Evolutionary conservation across 2,113 vertebrate genomes (phyloP).

Genomic region (Pipra filicauda): DNA sequence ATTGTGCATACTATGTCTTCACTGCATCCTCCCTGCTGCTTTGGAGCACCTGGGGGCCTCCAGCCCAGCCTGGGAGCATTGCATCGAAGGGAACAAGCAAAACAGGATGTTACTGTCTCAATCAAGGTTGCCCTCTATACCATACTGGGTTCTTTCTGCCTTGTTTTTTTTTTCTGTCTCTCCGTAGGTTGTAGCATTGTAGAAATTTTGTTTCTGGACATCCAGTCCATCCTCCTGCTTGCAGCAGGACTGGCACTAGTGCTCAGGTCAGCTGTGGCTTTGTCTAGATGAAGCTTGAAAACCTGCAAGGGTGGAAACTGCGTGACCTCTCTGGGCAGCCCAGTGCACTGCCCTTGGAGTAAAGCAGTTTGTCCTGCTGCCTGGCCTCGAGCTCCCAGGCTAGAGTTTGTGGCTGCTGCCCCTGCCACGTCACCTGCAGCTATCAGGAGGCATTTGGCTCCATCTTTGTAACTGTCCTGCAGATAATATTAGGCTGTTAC

Average conservation of each 20-base stretch:
- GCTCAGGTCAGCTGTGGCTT: background rate
- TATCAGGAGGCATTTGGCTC: background rate
- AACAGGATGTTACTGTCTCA: accelerated
- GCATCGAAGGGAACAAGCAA: background rate
- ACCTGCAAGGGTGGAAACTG: background rate
- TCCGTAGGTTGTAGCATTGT: background rate
- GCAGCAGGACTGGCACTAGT: background rate
- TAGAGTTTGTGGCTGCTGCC: background rate
- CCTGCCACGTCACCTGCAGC: background rate
- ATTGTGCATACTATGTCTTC: accelerated
- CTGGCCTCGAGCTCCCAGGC: background rate
- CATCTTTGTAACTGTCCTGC: background rate
- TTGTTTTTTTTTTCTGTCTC: background rate
- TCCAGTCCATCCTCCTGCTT: background rate
- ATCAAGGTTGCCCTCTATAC: background rate
- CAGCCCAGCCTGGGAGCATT: background rate
- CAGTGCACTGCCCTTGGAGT: background rate
- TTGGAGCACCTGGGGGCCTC: background rate
- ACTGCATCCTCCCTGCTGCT: background rate
- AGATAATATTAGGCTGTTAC: background rate
- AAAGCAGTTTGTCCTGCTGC: background rate
- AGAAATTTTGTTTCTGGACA: background rate
- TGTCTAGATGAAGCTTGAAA: background rate
- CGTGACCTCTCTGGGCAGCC: background rate
- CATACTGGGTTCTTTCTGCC: background rate